Conservation (phyloP, 1,140 invertebrate species). For the Dendrolimus kikuchii region DNA sequence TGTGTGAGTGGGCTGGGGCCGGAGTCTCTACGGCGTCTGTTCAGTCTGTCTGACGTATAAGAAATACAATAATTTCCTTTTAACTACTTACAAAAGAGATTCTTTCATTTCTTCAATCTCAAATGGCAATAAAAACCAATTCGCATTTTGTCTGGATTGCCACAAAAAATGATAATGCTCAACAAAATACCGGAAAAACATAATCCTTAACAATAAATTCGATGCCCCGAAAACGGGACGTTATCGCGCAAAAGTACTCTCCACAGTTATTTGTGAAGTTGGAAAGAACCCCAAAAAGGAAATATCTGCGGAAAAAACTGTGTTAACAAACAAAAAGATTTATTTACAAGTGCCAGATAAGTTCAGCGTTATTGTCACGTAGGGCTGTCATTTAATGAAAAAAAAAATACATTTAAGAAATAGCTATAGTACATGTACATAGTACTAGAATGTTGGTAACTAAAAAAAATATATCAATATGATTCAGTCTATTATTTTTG, state of each 20-base stretch:
- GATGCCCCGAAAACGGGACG: slow-evolving; percentile 5
- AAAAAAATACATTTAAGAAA: too few species aligned
- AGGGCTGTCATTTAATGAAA: not conserved
- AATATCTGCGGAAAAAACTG: slow-evolving; percentile 34
- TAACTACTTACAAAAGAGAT: too few species aligned
- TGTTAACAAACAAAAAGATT: slow-evolving; percentile 68
- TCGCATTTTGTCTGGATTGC: not conserved
- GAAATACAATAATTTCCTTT: too few species aligned
- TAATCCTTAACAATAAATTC: slow-evolving; percentile 18
- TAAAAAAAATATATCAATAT: too few species aligned
- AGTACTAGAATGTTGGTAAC: too few species aligned
- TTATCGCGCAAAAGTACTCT: slow-evolving; percentile 8
- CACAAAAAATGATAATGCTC: slow-evolving; percentile 10
- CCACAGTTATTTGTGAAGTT: slow-evolving; percentile 12
- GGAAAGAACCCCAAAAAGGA: slow-evolving; percentile 6
- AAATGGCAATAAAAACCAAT: slow-evolving; percentile 1
- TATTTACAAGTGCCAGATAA: slow-evolving; percentile 55
- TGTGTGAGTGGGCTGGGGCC: too few species aligned
- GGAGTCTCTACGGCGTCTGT: too few species aligned
- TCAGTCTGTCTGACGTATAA: too few species aligned
- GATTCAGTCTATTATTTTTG: too few species aligned
- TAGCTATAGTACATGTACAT: too few species aligned
- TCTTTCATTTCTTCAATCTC: too few species aligned
- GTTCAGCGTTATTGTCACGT: slow-evolving; percentile 36
- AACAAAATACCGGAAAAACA: slow-evolving; percentile 17